These are phyloP conservation scores for Tapirus indicus DNA, from an alignment of 2,797 vertebrate species.

Conservation along the genomic window DNA sequence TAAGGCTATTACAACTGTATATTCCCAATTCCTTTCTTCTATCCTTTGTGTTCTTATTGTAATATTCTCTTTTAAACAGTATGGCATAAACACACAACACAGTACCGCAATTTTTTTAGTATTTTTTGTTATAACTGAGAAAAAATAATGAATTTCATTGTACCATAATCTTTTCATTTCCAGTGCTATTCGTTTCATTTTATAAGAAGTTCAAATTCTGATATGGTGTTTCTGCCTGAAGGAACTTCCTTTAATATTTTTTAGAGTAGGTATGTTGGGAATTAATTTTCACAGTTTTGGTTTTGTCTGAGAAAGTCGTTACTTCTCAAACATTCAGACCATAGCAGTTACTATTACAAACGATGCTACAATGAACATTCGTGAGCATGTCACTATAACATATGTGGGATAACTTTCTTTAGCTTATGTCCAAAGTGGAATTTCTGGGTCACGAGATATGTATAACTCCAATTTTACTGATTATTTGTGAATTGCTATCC, in stretches of 20 bases:
- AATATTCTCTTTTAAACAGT: background rate
- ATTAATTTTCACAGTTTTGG: background rate
- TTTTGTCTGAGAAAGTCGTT: background rate
- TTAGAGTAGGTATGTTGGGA: background rate
- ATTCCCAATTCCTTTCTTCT: background rate
- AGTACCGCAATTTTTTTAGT: background rate
- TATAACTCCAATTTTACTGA: background rate
- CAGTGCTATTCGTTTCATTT: background rate
- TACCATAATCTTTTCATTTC: background rate
- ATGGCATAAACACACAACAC: background rate
- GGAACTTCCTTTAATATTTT: background rate
- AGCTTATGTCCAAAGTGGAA: background rate
- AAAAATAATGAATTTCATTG: constrained; percentile 3
- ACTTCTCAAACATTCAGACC: background rate
- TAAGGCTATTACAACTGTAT: background rate
- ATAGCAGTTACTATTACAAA: background rate
- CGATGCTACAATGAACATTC: background rate
- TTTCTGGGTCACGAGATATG: background rate
- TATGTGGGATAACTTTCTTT: background rate
- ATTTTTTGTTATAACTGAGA: background rate
- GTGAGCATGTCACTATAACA: background rate
- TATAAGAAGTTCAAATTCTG: background rate
- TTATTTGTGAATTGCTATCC: background rate
- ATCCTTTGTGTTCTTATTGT: background rate
- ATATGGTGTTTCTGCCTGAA: background rate